Percentiles rank a stretch among this genome's conserved stretches.
Conservation (phyloP, 2,888 invertebrate species). For the Dascillus cervinus region DNA sequence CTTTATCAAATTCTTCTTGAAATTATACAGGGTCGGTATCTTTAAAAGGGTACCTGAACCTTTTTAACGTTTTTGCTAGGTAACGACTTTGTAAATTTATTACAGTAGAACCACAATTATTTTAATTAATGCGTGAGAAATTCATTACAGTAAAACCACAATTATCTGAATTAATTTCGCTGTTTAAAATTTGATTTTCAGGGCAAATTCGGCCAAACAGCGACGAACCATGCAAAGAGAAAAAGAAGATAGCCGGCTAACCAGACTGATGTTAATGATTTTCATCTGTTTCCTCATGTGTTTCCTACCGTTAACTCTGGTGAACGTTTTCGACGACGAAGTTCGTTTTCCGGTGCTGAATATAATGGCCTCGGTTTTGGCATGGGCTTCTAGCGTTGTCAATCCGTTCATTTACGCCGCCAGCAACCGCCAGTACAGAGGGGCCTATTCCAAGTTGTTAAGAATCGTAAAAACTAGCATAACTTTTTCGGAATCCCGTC, state of each 20-base stretch:
- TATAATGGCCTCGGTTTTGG: constrained; percentile 74
- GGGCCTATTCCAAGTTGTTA: constrained; percentile 52
- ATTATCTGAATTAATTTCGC: background rate
- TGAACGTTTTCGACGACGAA: constrained; percentile 79
- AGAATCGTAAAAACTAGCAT: constrained; percentile 36
- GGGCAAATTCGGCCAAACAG: constrained; percentile 22
- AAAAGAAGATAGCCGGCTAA: constrained; percentile 71
- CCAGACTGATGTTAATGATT: constrained; percentile 79
- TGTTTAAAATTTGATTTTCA: too few species aligned
- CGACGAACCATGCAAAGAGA: constrained; percentile 35
- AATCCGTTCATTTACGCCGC: constrained; percentile 89
- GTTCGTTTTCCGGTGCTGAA: constrained; percentile 67
- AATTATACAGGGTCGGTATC: too few species aligned
- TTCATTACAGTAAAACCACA: background rate
- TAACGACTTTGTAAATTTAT: constrained; percentile 13
- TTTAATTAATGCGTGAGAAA: constrained; percentile 1
- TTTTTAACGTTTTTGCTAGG: constrained; percentile 11
- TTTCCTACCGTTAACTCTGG: constrained; percentile 81
- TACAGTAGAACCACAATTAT: constrained; percentile 6
- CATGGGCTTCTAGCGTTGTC: constrained; percentile 85
- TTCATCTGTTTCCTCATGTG: constrained; percentile 80
- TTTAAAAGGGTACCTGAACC: too few species aligned
- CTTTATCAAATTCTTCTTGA: too few species aligned
- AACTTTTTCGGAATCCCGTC: constrained; percentile 22
- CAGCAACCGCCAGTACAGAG: constrained; percentile 74